Base-by-base conservation (phyloP, 2,113 vertebrate genomes). In the Phyllopteryx taeniolatus region DNA sequence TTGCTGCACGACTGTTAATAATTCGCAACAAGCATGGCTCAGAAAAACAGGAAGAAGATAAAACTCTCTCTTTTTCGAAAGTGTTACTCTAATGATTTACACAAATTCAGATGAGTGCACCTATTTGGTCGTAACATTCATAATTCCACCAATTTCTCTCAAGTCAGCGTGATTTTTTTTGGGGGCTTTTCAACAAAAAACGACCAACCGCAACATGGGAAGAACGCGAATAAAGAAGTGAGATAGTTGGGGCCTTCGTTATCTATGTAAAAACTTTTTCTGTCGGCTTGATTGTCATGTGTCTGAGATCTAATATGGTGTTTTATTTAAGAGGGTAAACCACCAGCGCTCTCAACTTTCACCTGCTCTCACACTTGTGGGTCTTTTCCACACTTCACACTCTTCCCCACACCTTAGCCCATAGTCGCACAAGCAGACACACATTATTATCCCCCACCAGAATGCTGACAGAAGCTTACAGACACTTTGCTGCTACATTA, bases 401-500 rank as follows among this genome's bases (percentile, higher is more conserved):
- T 12, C 57, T 19, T 53, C 22, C 27, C 5, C 12, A 22, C 8
- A n/a, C 42, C 19, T 15, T 8, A 9, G 1, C 15, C 15, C 61
- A 20, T n/a, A 20, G 5, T 22, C 12, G 27, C 27, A 59, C 22
- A 59, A n/a, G 8, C 35, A 17, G 17, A n/a, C 61, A 42, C 35
- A 42, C 17, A 42, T 42, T 63, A 42, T 14, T 14, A 44, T 14
- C n/a, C 62, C 2, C 20, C 39, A 11, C 35, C 15, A 43, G 42
- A 65, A 44, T 65, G 63, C 63, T 65, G 63, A 65, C 63, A 65
- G 20, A 22, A 46, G 42, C 42, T 22, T 65, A 44, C 42, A 27
- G 20, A 46, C n/a, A 46, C 42, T 65, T 65, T 44, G n/a, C 63
- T 65, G 63, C 63, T 27, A 65, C 39, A 65, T 65, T 65, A 65